Base-by-base conservation (phyloP, 2,113 vertebrate genomes). In the Phyllostomus discolor region DNA sequence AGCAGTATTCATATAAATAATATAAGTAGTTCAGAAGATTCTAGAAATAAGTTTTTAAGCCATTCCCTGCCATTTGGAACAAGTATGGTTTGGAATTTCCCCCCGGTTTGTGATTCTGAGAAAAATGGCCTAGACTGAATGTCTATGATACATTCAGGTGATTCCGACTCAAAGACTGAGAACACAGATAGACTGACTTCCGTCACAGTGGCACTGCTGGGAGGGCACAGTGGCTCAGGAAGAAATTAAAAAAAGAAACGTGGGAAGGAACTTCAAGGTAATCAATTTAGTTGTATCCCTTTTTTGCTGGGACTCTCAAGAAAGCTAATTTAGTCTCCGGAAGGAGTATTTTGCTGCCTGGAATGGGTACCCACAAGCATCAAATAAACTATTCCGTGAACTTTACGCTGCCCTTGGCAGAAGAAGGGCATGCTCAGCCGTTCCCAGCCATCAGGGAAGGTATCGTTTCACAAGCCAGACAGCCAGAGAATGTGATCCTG, bases 361-460 rank as follows among this genome's bases (percentile, higher is more conserved):
- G 85, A 97, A 84, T 67, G 59, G 87, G 95, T 96, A 87, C 57
- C 70, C 91, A 81, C 75, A 41, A 91, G 88, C 83, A 96, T 94
- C 90, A 96, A 86, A 91, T 94, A 72, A 95, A 95, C 88, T 54
- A 46, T 48, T 70, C 78, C 35, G 67, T 62, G 85, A 95, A 90
- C 96, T 93, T 89, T 46, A 90, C 87, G 81, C 59, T 81, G 94
- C 20, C 97, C 95, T 97, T 97, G 90, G 96, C 48, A 84, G 82
- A 93, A 33, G 72, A 90, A 90, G 86, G 75, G 33, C 64, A 80
- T 0, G 7, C 52, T 91, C 43, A 81, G 79, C 64, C 76, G n/a
- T n/a, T n/a, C 43, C 31, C 59, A 64, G 86, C 50, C 85, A 83
- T 64, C 70, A 84, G 89, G 94, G 78, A 93, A 93, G 96, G 86